Base-by-base conservation (phyloP, 2,797 vertebrate genomes). In the Cirrhinus molitorella region DNA sequence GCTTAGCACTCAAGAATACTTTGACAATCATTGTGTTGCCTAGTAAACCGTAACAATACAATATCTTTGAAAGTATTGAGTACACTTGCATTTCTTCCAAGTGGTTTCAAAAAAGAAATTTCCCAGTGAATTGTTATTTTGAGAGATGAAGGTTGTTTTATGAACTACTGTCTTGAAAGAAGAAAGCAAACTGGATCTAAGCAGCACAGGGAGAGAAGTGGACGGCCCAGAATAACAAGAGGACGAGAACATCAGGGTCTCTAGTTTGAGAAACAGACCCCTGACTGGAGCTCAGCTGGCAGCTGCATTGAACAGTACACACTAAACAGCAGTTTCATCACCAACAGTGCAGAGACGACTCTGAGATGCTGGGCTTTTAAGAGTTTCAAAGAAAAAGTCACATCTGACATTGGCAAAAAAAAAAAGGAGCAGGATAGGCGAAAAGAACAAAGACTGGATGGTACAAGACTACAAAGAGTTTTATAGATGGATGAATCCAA, bases 291-390 rank as follows among this genome's bases (percentile, higher is more conserved):
- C 72, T 75, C 72, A 75, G 51, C 31, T 57, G 51, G 72, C 34
- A 40, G 51, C 51, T 75, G 34, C 72, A 40, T 40, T 75, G 51
- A 75, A 40, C 34, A 40, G 49, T 23, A 37, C 72, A 73, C 28
- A 73, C 28, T n/a, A 53, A 73, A 73, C 71, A 73, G 71, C 28
- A 21, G 59, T 53, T 73, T 34, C 71, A 73, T 53, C 71, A 53
- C 49, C 21, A 73, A 34, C 47, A 21, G 47, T 1, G 70, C 19
- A 51, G 16, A 31, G 70, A 71, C 17, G 25, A 51, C 70, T 45
- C 12, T 37, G 25, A 40, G 51, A 74, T 57, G 34, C 31, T 57
- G 31, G 8, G 51, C 51, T 57, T 75, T 40, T 23, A 17, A 75
- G 72, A 57, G 21, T 57, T 40, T 40, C 21, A 40, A 57, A 75